Evolutionary conservation across 2,113 vertebrate species (phyloP).

Genomic region (Lepisosteus osseus): DNA sequence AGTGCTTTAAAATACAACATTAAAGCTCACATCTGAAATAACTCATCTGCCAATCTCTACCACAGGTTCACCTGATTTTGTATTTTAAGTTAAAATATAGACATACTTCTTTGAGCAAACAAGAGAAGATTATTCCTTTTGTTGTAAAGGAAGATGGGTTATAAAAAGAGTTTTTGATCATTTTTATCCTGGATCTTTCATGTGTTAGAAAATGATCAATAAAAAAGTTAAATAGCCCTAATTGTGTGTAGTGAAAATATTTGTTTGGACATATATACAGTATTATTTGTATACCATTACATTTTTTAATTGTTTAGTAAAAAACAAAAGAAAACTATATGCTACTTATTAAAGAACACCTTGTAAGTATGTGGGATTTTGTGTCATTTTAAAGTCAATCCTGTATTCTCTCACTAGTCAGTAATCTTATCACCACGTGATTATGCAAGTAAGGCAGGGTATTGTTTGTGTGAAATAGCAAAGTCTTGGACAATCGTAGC

Average conservation of each 20-base stretch:
- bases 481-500: constrained; percentile 33
- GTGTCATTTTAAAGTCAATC: not conserved
- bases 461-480: constrained; percentile 56
- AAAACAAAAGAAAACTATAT: constrained; percentile 30
- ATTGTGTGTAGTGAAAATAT: constrained; percentile 19
- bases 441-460: constrained; percentile 55
- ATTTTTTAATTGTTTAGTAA: constrained; percentile 41
- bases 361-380: constrained; percentile 11
- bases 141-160: too few species aligned
- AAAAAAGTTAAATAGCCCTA: not conserved
- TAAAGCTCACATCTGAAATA: not conserved
- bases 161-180: too few species aligned
- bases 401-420: constrained; percentile 32
- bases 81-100: too few species aligned
- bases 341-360: constrained; percentile 2
- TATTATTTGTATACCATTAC: constrained; percentile 51
- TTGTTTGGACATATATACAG: constrained; percentile 45
- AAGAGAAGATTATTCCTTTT: not conserved
- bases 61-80: too few species aligned
- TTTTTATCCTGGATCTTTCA: too few species aligned
- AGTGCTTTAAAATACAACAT: not conserved
- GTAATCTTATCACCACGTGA: constrained; percentile 29
- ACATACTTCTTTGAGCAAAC: not conserved
- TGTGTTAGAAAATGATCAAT: too few species aligned
- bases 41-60: too few species aligned